A percentile compares a stretch with the other conserved stretches of the same genome.
phyloP scores from a whole-genome alignment of 2,113 vertebrate species.

The Ploceus nigricollis region DNA sequence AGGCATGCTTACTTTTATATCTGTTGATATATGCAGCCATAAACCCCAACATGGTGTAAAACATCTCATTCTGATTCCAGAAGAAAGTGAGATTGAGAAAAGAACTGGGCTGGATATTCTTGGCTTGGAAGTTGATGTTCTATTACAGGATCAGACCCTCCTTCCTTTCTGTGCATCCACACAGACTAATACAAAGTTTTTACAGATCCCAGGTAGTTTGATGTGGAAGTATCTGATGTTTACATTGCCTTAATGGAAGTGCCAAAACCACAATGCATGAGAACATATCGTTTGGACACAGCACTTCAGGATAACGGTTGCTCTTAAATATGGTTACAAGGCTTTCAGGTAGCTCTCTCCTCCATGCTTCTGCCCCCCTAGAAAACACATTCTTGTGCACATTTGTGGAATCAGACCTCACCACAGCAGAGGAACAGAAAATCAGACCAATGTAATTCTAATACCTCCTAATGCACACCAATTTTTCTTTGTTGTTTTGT shows the following conservation, averaged over 20 bases:
- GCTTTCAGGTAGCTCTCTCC: neutral
- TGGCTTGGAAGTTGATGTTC: neutral
- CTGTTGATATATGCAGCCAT: neutral
- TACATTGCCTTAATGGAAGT: neutral
- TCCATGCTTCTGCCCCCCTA: neutral
- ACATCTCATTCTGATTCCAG: neutral
- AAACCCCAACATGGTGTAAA: neutral
- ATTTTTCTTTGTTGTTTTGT: neutral
- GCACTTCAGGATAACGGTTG: neutral
- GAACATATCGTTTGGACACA: neutral
- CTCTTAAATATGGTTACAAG: neutral
- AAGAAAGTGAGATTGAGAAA: neutral
- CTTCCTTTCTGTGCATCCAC: neutral
- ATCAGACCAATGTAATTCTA: slow-evolving; percentile 1
- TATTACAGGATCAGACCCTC: neutral
- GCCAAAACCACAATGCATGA: neutral
- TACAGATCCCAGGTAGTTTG: neutral
- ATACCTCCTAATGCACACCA: neutral
- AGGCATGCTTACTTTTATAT: neutral
- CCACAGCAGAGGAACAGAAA: neutral
- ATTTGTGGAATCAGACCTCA: neutral
- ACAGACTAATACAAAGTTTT: neutral
- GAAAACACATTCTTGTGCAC: neutral
- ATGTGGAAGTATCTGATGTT: neutral
- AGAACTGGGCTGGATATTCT: neutral